Base-by-base conservation (phyloP, 1,140 invertebrate genomes). In the Brachionus asplanchnoidis region DNA sequence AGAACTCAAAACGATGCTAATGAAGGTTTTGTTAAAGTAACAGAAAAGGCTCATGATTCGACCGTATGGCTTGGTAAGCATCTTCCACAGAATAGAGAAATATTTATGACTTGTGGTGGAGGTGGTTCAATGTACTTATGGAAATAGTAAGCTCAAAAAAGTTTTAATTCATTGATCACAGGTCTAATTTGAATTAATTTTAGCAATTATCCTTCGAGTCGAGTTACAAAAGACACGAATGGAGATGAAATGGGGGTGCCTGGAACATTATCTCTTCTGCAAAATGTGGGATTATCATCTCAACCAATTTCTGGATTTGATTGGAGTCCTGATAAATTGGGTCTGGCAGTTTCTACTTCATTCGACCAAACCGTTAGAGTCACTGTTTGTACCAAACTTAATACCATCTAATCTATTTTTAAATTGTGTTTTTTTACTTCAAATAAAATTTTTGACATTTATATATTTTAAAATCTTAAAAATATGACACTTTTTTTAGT, bases 311-410 rank as follows among this genome's bases (percentile, higher is more conserved):
- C 93, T 87, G 92, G 94, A 3, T 93, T 95, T 85, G 94, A 97
- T 88, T 98, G 96, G 96, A 95, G 94, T 89, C 92, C 92, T 1
- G 95, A 97, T 88, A 97, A 97, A 89, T 88, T 92, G 42, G 96
- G 96, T 12, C 90, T 98, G 0, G 94, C 93, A 46, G 93, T 97
- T 2, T 95, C 94, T 87, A 94, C 94, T 3, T 92, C 95, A 0
- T 97, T 97, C 88, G 96, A 98, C 91, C 96, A 98, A 89, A 93
- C 93, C 83, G 88, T 98, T n/a, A 91, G 95, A 23, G 92, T 97
- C 5, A 88, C 97, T 46, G 93, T 97, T 73, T 93, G 94, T 11
- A 98, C 96, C 2, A 97, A 96, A 90, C 90, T 98, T 0, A 95
- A 96, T 90, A 42, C 66, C 14, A 66, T 84, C 23, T 77, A 77